Evolutionary conservation across 2,888 invertebrate genomes (phyloP).

Genomic region (Argyra leucocephala): DNA sequence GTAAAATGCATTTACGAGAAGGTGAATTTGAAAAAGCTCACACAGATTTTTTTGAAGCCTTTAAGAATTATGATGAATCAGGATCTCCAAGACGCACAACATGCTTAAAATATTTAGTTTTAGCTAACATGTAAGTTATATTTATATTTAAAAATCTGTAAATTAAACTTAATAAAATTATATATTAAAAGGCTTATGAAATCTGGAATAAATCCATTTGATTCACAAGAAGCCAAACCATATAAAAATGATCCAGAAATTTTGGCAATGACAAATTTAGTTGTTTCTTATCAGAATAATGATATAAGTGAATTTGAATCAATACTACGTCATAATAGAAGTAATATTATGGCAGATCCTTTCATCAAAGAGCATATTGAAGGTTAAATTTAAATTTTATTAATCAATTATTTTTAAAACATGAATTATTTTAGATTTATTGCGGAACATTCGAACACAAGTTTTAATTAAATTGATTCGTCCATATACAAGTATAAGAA

Average conservation of each 20-base stretch:
- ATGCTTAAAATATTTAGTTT: conserved; percentile 92
- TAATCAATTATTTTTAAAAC: background rate
- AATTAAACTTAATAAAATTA: background rate
- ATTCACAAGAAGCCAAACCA: conserved; percentile 98
- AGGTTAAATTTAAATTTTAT: conserved; percentile 41
- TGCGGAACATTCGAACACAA: conserved; percentile 92
- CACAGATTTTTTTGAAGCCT: conserved; percentile 98
- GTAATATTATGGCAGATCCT: conserved; percentile 98
- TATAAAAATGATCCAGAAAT: conserved; percentile 99
- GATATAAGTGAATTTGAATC: conserved; percentile 97
- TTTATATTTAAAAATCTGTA: background rate
- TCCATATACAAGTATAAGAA: conserved; percentile 95
- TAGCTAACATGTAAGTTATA: conserved; percentile 88
- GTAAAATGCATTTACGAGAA: conserved; percentile 98
- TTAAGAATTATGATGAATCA: conserved; percentile 98
- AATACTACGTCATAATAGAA: conserved; percentile 84
- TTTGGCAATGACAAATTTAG: conserved; percentile 96
- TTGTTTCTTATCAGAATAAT: conserved; percentile 94
- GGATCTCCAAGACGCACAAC: conserved; percentile 94
- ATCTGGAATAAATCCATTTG: conserved; percentile 98
- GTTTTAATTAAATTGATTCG: conserved; percentile 94
- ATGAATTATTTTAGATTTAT: conserved; percentile 54
- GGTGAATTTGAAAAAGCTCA: conserved; percentile 98
- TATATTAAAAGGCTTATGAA: conserved; percentile 81
- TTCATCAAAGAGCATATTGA: conserved; percentile 99